Conservation (phyloP, 1,140 invertebrate species). For the Lepeophtheirus salmonis region DNA sequence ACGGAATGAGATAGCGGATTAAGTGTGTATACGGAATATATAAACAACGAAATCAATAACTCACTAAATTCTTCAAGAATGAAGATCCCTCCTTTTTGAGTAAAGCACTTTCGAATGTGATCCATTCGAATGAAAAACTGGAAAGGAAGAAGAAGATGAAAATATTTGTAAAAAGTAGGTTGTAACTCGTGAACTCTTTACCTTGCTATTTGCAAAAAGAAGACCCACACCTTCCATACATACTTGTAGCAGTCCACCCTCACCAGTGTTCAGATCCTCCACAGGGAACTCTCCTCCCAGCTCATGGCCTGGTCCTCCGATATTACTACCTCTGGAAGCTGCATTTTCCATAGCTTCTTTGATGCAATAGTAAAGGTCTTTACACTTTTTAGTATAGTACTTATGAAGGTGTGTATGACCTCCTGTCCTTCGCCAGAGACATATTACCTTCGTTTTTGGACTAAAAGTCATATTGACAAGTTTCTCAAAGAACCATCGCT, state of each 20-base stretch:
- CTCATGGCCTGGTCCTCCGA: slow-evolving; percentile 28
- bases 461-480: slow-evolving; percentile 99
- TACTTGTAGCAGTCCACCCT: slow-evolving; percentile 91
- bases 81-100: slow-evolving; percentile 94
- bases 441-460: slow-evolving; percentile 71
- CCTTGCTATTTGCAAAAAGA: slow-evolving; percentile 97
- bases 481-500: slow-evolving; percentile 95
- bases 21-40: background rate
- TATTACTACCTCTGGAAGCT: slow-evolving; percentile 53
- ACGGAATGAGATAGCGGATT: slow-evolving; percentile 25
- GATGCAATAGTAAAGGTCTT: slow-evolving; percentile 93
- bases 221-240: slow-evolving; percentile 97
- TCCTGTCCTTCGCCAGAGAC: slow-evolving; percentile 76
- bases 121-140: slow-evolving; percentile 97
- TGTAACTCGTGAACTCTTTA: too few species aligned
- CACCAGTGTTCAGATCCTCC: slow-evolving; percentile 83
- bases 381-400: slow-evolving; percentile 98
- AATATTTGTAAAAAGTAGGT: too few species aligned
- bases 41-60: slow-evolving; percentile 29
- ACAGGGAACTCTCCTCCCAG: slow-evolving; percentile 96
- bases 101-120: slow-evolving; percentile 98
- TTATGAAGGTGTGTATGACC: slow-evolving; percentile 86
- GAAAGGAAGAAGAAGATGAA: background rate
- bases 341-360: slow-evolving; percentile 97
- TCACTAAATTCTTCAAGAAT: slow-evolving; percentile 97